phyloP scores from a whole-genome alignment of 2,888 invertebrate genomes.

The Tholera decimalis region DNA sequence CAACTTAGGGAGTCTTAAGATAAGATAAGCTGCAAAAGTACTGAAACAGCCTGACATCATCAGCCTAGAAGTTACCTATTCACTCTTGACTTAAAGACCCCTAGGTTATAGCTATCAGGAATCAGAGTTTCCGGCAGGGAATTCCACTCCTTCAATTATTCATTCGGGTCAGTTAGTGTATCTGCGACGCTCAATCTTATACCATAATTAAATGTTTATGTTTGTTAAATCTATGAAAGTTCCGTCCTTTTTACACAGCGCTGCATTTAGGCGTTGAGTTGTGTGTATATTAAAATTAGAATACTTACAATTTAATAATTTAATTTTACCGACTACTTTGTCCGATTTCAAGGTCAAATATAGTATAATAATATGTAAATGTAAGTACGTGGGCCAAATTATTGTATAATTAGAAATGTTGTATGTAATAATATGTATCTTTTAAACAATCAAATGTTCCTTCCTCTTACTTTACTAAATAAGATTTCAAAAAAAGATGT shows the following conservation, averaged over 20 bases:
- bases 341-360: background rate
- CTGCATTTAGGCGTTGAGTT: background rate
- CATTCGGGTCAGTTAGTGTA: background rate
- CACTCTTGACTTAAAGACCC: too few species aligned
- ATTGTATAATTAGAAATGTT: conserved; percentile 22
- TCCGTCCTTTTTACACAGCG: conserved; percentile 30
- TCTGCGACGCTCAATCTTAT: conserved; percentile 14
- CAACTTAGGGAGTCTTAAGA: too few species aligned
- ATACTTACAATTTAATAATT: background rate
- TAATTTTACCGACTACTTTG: background rate
- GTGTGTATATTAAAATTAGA: background rate
- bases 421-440: conserved; percentile 20
- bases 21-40: too few species aligned
- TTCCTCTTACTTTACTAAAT: conserved; percentile 27
- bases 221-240: background rate
- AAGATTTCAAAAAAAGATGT: conserved; percentile 4
- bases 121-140: too few species aligned
- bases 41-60: too few species aligned
- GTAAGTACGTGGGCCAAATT: conserved; percentile 34
- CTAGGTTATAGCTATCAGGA: too few species aligned
- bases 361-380: background rate
- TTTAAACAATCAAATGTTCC: conserved; percentile 36
- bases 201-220: conserved; percentile 15
- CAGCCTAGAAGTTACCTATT: too few species aligned
- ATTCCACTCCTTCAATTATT: too few species aligned